Evolutionary conservation across 2,113 vertebrate genomes (phyloP), one percentile per base, ranked within the genome.

Genomic region (Xenopus borealis): DNA sequence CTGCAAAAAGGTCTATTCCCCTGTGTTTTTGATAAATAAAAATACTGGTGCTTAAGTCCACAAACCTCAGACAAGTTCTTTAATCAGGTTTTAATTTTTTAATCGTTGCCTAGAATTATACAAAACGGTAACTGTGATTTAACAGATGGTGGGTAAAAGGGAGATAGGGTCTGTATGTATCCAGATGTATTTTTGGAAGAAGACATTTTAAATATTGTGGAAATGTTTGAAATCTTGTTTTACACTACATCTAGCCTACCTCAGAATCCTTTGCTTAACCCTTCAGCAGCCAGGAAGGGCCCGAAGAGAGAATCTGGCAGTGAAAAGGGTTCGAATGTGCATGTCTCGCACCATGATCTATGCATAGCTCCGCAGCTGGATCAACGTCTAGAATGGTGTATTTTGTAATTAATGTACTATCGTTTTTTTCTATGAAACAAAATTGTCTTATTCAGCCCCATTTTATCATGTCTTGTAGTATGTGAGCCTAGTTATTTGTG

Each of bases 161-260:
- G 27, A 44, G 59, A 55, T 40, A 69, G 58, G 58, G 33, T 40
- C 33, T 40, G 33, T 40, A 40, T 40, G 33, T 40, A 69, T 69
- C 8, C 14, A 27, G 44, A 44, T n/a, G n/a, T 76, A 69, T 76
- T 70, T 76, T 76, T 59, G 66, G 61, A 44, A 19, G 52, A 52
- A 53, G 62, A 57, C 12, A 72, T 13, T 50, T 50, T 75, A 75
- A 73, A 79, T 75, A 78, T 80, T 72, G 76, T 72, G 82, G 83
- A 84, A 79, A 66, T 80, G 83, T 88, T 78, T 66, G 18, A 67
- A 78, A 78, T 82, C 78, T 18, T 72, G 75, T 81, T 73, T 83
- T 85, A 85, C 86, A 91, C 89, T 91, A 91, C 86, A 81, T 77
- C 86, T 89, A 86, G 88, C 88, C 90, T 91, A 92, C 91, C 91